Evolutionary conservation across 2,797 vertebrate genomes (phyloP).

Genomic region (Catamblyrhynchus diadema): DNA sequence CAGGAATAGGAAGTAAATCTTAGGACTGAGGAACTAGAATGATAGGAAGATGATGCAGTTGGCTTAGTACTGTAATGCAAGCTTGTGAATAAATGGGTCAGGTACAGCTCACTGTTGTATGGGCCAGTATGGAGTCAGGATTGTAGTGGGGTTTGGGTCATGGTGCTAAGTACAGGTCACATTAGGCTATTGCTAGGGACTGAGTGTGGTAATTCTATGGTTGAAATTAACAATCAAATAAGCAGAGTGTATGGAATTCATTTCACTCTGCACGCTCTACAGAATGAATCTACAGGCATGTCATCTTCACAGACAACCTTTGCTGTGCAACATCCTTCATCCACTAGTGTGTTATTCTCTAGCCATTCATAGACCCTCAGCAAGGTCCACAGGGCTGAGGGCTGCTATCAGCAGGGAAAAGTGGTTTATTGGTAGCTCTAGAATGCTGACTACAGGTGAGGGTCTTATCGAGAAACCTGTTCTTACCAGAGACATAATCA

Average conservation of each 20-base stretch:
- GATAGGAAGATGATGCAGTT: neutral
- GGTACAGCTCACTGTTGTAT: neutral
- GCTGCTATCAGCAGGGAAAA: neutral
- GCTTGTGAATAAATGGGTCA: neutral
- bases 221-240: neutral
- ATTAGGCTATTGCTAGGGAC: neutral
- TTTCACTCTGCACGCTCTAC: neutral
- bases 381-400: neutral
- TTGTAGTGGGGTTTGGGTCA: neutral
- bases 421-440: neutral
- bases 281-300: neutral
- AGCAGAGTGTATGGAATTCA: neutral
- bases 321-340: neutral
- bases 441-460: neutral
- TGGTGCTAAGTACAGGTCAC: neutral
- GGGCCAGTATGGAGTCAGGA: neutral
- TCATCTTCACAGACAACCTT: neutral
- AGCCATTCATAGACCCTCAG: neutral
- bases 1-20: neutral
- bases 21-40: neutral
- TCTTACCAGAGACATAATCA: neutral
- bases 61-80: too few species aligned
- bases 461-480: neutral
- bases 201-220: neutral
- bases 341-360: neutral